phyloP scores from a whole-genome alignment of 2,113 vertebrate species.

The Chroicocephalus ridibundus region DNA sequence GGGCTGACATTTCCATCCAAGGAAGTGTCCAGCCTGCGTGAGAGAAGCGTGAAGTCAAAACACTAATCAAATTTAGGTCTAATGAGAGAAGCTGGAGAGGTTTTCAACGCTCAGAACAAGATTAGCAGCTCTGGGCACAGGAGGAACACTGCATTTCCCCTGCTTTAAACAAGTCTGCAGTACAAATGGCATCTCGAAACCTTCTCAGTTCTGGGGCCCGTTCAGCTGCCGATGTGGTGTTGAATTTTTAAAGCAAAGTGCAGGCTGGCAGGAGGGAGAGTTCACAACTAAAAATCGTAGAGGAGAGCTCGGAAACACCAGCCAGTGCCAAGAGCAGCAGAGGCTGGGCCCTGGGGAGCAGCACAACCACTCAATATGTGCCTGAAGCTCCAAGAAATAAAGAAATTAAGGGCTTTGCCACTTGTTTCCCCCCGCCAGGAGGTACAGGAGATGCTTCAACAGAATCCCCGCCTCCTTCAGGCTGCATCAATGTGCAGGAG shows the following conservation, averaged over 20 bases:
- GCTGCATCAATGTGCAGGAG: too few relatives aligned
- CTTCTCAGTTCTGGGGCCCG: not conserved
- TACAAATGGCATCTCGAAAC: not conserved
- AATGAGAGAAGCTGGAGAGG: not conserved
- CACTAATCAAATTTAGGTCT: not conserved
- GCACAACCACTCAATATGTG: fast-evolving
- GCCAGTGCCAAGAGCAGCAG: not conserved
- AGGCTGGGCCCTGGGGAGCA: not conserved
- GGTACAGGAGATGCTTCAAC: not conserved
- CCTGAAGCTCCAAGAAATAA: not conserved
- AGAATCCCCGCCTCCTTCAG: not conserved
- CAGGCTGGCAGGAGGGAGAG: not conserved
- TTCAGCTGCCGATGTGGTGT: fast-evolving
- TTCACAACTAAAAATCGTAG: not conserved
- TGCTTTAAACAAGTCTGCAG: fast-evolving
- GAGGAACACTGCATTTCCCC: fast-evolving
- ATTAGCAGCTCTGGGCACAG: not conserved
- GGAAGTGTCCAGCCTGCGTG: not conserved
- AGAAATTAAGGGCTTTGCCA: not conserved
- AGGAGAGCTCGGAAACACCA: not conserved
- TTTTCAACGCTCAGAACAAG: not conserved
- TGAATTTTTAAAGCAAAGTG: not conserved
- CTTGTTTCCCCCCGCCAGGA: not conserved
- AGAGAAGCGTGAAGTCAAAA: not conserved
- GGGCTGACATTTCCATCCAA: not conserved